Percentiles rank a stretch among this genome's conserved stretches.
Conservation (phyloP, 92 coral and sea anemone species). For the Galaxea fascicularis region DNA sequence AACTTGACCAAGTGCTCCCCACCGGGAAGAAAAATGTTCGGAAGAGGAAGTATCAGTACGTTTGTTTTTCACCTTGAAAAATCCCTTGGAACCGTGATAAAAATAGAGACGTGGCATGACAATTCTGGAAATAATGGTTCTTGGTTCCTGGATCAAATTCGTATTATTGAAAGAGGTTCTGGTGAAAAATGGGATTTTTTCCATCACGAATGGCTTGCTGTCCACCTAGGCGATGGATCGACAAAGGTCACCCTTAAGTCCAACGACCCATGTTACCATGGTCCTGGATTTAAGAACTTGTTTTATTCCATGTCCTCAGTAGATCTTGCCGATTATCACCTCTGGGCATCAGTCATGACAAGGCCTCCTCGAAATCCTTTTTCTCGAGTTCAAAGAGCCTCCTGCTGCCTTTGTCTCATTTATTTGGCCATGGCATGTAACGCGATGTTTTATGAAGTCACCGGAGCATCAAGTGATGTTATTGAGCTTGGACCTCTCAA, state of each 20-base stretch:
- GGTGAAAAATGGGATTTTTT: slow-evolving; percentile 67
- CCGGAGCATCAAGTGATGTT: slow-evolving; percentile 55
- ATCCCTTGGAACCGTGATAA: slow-evolving; percentile 65
- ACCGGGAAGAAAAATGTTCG: slow-evolving; percentile 71
- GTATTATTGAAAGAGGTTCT: slow-evolving; percentile 57
- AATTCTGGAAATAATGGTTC: slow-evolving; percentile 74
- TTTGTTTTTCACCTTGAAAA: slow-evolving; percentile 62
- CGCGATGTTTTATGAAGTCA: slow-evolving; percentile 91
- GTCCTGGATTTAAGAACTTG: slow-evolving; percentile 79
- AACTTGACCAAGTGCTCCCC: slow-evolving; percentile 66
- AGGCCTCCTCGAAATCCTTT: slow-evolving; percentile 84
- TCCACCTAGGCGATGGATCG: slow-evolving; percentile 73
- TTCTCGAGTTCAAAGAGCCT: slow-evolving; percentile 78
- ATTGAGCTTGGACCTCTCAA: slow-evolving; percentile 81
- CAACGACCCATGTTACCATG: slow-evolving; percentile 63
- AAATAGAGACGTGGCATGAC: slow-evolving; percentile 84
- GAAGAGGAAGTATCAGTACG: slow-evolving; percentile 81
- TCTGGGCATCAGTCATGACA: slow-evolving; percentile 83
- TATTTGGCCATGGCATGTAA: slow-evolving; percentile 83
- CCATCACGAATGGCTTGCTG: slow-evolving; percentile 82
- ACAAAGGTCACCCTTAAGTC: slow-evolving; percentile 60
- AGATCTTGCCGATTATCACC: slow-evolving; percentile 81
- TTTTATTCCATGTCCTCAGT: slow-evolving; percentile 67
- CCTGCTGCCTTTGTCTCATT: slow-evolving; percentile 79
- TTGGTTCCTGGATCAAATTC: slow-evolving; percentile 81